phyloP scores from a whole-genome alignment of 1,140 invertebrate genomes.

The Drosophila miranda region DNA sequence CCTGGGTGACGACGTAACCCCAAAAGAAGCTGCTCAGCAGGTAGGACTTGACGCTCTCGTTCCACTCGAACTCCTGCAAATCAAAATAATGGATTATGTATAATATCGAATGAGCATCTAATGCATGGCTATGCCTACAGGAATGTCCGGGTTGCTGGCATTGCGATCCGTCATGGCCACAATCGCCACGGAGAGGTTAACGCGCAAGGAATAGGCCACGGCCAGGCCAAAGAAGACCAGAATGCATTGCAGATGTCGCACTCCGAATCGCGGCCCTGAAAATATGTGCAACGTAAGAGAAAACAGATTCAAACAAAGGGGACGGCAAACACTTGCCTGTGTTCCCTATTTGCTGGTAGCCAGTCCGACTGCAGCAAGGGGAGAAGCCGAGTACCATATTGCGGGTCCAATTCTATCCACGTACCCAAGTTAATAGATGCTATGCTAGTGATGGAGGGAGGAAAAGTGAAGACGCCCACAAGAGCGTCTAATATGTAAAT shows the following conservation, averaged over 20 bases:
- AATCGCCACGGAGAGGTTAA: constrained; percentile 88
- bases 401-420: constrained; percentile 16
- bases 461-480: background rate
- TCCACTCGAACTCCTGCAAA: constrained; percentile 67
- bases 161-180: constrained; percentile 79
- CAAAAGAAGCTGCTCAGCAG: constrained; percentile 87
- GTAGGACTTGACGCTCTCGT: constrained; percentile 77
- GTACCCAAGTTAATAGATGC: constrained; percentile 36
- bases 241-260: constrained; percentile 86
- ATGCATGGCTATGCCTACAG: constrained; percentile 46
- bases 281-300: background rate
- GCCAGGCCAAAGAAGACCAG: constrained; percentile 86
- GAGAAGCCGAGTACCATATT: constrained; percentile 65
- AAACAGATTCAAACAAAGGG: background rate
- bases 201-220: constrained; percentile 86
- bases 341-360: constrained; percentile 70
- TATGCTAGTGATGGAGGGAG: constrained; percentile 8
- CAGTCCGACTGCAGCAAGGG: constrained; percentile 56
- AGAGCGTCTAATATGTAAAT: constrained; percentile 13
- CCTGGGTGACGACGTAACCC: constrained; percentile 84
- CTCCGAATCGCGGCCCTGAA: constrained; percentile 83
- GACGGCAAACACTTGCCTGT: constrained; percentile 43
- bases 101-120: background rate
- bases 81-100: background rate
- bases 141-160: constrained; percentile 70